A percentile compares a stretch with the other conserved stretches of the same genome.
phyloP scores from a whole-genome alignment of 2,888 invertebrate species.

The Stratiomys singularior region DNA sequence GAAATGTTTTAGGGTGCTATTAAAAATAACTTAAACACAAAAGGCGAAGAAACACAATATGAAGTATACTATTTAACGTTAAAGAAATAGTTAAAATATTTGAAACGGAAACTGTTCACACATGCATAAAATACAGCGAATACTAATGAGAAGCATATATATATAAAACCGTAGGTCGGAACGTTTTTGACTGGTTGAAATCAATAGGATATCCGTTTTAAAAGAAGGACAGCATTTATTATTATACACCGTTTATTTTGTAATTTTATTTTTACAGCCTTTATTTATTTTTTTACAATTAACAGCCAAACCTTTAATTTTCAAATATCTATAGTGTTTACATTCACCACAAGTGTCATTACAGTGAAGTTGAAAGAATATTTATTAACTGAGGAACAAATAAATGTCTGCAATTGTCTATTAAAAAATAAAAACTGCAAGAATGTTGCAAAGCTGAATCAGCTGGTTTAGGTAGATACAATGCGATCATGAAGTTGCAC shows the following conservation, averaged over 20 bases:
- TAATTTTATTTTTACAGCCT: slow-evolving; percentile 44
- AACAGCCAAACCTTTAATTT: slow-evolving; percentile 34
- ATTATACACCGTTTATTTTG: slow-evolving; percentile 47
- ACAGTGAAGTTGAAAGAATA: slow-evolving; percentile 50
- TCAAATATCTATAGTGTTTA: slow-evolving; percentile 44
- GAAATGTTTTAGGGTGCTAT: slow-evolving; percentile 66
- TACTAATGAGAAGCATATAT: slow-evolving; percentile 31
- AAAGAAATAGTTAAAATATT: slow-evolving; percentile 47
- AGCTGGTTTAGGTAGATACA: neutral
- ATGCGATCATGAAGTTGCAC: neutral
- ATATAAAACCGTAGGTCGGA: slow-evolving; percentile 40
- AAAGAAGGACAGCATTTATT: slow-evolving; percentile 37
- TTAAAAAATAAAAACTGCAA: neutral
- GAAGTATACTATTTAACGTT: slow-evolving; percentile 29
- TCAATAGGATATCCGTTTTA: slow-evolving; percentile 41
- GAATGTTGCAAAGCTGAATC: neutral
- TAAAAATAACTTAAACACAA: slow-evolving; percentile 46
- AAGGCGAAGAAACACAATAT: slow-evolving; percentile 26
- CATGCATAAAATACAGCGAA: slow-evolving; percentile 45
- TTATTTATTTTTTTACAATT: slow-evolving; percentile 42
- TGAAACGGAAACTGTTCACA: slow-evolving; percentile 48
- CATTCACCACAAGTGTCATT: slow-evolving; percentile 58
- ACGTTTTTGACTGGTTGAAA: slow-evolving; percentile 52
- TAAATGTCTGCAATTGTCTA: slow-evolving; percentile 20
- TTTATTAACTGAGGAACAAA: slow-evolving; percentile 43